Evolutionary conservation across 2,797 vertebrate genomes (phyloP), one percentile per base, ranked within the genome.

Genomic region (Paratrypauchen microcephalus): DNA sequence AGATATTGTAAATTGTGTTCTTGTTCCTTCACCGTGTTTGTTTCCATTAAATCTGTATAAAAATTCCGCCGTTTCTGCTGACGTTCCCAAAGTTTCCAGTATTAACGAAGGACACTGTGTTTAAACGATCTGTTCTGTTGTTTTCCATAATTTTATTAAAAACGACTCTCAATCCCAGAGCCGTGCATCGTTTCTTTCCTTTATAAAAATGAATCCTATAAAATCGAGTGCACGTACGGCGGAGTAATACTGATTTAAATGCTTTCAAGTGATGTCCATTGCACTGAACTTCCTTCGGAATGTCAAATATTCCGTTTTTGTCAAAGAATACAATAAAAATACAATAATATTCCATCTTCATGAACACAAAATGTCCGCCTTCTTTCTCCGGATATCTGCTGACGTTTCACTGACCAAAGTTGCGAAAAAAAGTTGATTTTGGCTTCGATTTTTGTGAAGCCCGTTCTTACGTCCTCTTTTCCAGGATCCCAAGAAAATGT

Each of bases 211-310:
- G 1, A 55, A 55, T 55, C 23, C 21, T 55, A 55, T 23, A 24
- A 28, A 12, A 28, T 57, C 24, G 15, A 15, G 55, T 57, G 23
- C 55, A 57, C 11, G 16, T 23, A 6, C 0, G 24, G 21, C 21
- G 2, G 7, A 6, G 19, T 54, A 21, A 21, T 23, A 54, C 50
- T 52, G 50, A 52, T 9, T 21, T 52, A 54, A 54, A 54, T 54
- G 52, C 52, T 54, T 28, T 57, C 24, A 24, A 13, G 55, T 56
- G 23, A 56, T 56, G 54, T 56, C 54, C 54, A 56, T 56, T 52
- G 50, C 50, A 52, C 21, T 23, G 52, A 54, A 45, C 41, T 15
- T 23, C 18, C 52, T 54, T 9, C 52, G 0, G 12, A n/a, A 50
- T 7, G 19, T 50, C 13, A 45, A 36, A 15, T 16, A 16, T 45